phyloP scores from a whole-genome alignment of 2,888 invertebrate species.

The Nymphalis urticae region DNA sequence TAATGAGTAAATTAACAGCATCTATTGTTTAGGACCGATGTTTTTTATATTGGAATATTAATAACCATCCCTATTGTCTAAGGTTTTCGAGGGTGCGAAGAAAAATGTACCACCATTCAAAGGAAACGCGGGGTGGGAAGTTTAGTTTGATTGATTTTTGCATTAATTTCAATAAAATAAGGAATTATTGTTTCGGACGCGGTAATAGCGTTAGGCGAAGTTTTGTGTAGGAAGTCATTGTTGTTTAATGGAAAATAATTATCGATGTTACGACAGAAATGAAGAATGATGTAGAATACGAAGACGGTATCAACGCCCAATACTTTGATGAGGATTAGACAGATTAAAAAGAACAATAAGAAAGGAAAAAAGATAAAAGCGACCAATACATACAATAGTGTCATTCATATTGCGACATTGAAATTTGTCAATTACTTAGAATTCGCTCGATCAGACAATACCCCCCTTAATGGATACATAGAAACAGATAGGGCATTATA shows the following conservation, averaged over 20 bases:
- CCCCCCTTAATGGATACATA: constrained; percentile 65
- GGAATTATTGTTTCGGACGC: constrained; percentile 68
- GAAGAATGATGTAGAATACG: background rate
- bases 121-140: constrained; percentile 49
- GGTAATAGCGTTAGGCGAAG: constrained; percentile 60
- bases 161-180: constrained; percentile 81
- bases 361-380: too few species aligned
- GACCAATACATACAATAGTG: background rate
- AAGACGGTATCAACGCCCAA: background rate
- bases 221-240: constrained; percentile 18
- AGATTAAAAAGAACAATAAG: constrained; percentile 4
- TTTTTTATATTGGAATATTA: constrained; percentile 79
- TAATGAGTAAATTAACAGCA: constrained; percentile 81
- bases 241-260: constrained; percentile 3
- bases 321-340: background rate
- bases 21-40: constrained; percentile 75
- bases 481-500: constrained; percentile 74
- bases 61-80: constrained; percentile 75
- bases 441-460: constrained; percentile 67
- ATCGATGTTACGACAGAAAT: background rate
- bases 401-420: constrained; percentile 35
- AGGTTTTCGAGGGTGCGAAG: constrained; percentile 52
- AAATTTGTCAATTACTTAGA: constrained; percentile 75
- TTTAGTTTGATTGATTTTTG: constrained; percentile 78
- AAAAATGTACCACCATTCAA: constrained; percentile 52